Conservation (phyloP, 2,113 vertebrate species). For the Pica pica region DNA sequence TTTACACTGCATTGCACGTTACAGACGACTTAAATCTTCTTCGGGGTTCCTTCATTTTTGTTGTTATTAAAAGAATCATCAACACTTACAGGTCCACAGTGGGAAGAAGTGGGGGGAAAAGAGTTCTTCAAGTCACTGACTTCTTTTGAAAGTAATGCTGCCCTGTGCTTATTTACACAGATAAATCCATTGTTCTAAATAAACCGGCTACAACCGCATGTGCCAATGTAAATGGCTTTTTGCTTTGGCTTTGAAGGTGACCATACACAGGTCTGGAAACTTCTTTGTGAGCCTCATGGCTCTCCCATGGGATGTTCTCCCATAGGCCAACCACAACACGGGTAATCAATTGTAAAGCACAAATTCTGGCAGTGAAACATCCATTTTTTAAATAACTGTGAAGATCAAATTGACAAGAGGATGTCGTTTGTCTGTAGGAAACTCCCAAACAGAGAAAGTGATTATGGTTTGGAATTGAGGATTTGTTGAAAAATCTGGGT, state of each 20-base stretch:
- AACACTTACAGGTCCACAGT: neutral
- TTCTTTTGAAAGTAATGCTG: neutral
- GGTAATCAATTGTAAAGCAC: neutral
- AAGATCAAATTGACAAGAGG: neutral
- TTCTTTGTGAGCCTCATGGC: neutral
- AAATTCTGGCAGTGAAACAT: neutral
- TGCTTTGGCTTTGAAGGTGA: neutral
- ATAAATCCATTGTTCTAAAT: neutral
- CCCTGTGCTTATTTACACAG: neutral
- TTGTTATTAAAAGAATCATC: neutral
- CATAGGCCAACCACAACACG: fast-evolving
- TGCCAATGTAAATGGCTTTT: neutral
- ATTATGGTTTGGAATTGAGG: neutral
- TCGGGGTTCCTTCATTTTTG: neutral
- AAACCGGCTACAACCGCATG: neutral
- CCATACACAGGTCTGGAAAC: neutral
- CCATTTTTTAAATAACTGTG: neutral
- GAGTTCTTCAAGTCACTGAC: neutral
- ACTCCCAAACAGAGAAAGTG: neutral
- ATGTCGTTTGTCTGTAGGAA: neutral
- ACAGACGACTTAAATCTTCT: neutral
- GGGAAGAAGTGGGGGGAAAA: neutral
- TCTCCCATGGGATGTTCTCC: neutral
- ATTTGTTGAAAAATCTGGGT: neutral
- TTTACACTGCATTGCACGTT: neutral